These are phyloP conservation scores for Drosophila seguyi DNA, from an alignment of 1,140 invertebrate species.

Conservation along the genomic window DNA sequence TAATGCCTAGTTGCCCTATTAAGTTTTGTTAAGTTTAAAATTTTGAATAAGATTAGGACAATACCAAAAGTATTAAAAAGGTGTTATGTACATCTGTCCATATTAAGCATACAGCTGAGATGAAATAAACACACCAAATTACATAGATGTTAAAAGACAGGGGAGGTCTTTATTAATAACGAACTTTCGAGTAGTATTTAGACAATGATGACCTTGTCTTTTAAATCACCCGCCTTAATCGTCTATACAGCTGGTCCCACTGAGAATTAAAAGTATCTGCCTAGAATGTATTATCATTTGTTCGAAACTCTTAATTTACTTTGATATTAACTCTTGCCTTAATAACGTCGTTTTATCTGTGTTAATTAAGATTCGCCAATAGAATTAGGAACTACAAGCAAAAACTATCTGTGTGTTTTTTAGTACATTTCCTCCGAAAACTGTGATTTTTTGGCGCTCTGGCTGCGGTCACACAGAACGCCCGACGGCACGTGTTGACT, in stretches of 20 bases:
- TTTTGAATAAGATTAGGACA: background rate
- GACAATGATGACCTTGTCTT: background rate
- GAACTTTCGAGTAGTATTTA: background rate
- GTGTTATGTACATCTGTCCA: background rate
- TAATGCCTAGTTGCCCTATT: background rate
- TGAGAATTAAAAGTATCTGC: too few relatives aligned
- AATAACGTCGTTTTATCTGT: too few relatives aligned
- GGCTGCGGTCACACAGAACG: conserved; percentile 37
- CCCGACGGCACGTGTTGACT: conserved; percentile 71
- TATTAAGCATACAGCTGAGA: conserved; percentile 30
- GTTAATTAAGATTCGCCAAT: too few relatives aligned
- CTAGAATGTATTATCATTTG: background rate
- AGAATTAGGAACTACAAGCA: background rate
- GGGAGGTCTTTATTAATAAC: background rate
- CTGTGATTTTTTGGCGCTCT: conserved; percentile 26
- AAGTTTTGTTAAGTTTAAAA: background rate
- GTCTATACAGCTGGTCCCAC: background rate
- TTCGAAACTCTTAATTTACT: background rate
- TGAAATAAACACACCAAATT: conserved; percentile 21
- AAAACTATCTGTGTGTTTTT: background rate
- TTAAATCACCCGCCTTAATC: background rate
- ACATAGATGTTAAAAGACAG: background rate
- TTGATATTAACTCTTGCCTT: background rate
- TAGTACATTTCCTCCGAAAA: background rate
- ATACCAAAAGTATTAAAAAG: background rate